Base-by-base conservation (phyloP, 2,113 vertebrate genomes). In the Plecturocebus donacophilus region DNA sequence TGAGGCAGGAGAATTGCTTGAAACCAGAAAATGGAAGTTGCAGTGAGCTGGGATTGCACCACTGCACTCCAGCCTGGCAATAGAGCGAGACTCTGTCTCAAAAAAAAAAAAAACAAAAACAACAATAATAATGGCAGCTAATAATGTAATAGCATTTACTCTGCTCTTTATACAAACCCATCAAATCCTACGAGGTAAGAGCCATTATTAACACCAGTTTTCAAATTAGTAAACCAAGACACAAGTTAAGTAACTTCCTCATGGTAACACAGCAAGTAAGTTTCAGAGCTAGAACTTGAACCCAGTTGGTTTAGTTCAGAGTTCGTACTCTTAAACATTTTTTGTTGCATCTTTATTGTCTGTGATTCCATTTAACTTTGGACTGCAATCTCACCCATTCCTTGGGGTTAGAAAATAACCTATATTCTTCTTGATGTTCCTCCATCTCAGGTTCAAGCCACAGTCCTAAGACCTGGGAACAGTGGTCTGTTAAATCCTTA, bases 351-450 rank as follows among this genome's bases (percentile, higher is more conserved):
- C 45, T 90, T 66, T 73, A 83, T 91, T 79, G 10, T 54, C 64
- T 79, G 42, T 90, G 52, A 95, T 95, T 94, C 49, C 49, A 91
- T 81, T 90, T 94, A 90, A 95, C 61, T 90, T 92, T 89, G 61
- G 40, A 45, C 23, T 76, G 40, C 73, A 64, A 45, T 10, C 12
- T 71, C 79, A 35, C 47, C 40, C 3, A 76, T 90, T 90, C 68
- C 45, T 54, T 73, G 49, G 38, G 30, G 8, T 14, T 94, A 35
- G 38, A 87, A 94, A 79, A 87, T 77, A 95, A 73, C 70, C 54
- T 95, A 56, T 52, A 84, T 96, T 90, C 27, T 70, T 95, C 79
- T 86, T 86, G 32, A 42, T 58, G 93, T 76, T 94, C 25, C 47
- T 82, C 42, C 58, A 82, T 20, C 42, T 40, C 75, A 81, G 66